Base-by-base conservation (phyloP, 2,797 vertebrate genomes). In the Clarias pachynema region DNA sequence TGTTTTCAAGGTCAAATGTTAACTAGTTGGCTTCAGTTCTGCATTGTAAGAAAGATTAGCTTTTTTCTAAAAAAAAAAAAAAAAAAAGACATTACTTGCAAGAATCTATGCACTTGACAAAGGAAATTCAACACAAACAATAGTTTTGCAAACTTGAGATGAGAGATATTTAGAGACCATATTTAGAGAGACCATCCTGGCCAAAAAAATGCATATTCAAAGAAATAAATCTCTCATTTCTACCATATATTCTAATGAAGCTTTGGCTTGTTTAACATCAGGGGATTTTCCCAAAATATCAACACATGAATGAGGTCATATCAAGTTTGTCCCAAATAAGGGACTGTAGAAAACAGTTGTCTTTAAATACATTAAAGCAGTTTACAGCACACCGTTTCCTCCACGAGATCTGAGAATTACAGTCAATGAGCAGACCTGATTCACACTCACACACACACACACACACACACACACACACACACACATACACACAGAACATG, bases 401-500 rank as follows among this genome's bases (percentile, higher is more conserved):
- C 77, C 34, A 26, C 9, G 22, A 62, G 34, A 24, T 44, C 57
- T 63, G 34, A 79, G n/a, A 0, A 79, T 63, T 79, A 79, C 24
- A 62, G 77, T 26, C 22, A 15, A 40, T 0, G 6, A 18, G 24
- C 59, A n/a, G 15, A 14, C 34, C 59, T 9, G 34, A 62, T 62
- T 79, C 59, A n/a, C 24, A 34, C 15, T 8, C 3, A 63, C 9
- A 63, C n/a, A 63, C 60, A n/a, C 60, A 53, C 70, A 56, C 5
- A 6, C 40, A 44, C 40, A 24, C 68, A 31, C 26, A 16, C 2
- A 62, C 22, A 62, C 9, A 62, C n/a, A 26, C 62, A 56, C 72
- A 57, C 24, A 62, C 62, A 26, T 22, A 53, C 72, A 57, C 73
- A 0, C 49, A 34, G 37, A 82, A 29, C 80, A 84, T 82, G 62